A percentile compares a stretch with the other conserved stretches of the same genome.
Evolutionary conservation across 2,888 invertebrate species (phyloP).

Genomic region (Trichopoda pennipes): DNA sequence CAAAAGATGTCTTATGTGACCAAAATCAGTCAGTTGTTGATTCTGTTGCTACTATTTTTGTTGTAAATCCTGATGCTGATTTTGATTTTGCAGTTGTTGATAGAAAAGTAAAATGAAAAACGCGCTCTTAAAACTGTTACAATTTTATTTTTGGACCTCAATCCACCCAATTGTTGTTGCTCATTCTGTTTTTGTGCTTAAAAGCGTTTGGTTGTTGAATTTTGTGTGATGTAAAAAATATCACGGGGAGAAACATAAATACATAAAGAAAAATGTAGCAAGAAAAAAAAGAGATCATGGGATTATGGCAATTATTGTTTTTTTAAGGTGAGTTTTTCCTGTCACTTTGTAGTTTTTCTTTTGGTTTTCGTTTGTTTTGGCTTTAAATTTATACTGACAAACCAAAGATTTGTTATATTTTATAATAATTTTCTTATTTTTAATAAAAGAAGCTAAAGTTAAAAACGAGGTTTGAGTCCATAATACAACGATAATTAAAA

Average conservation of each 20-base stretch:
- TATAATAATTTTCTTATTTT: background rate
- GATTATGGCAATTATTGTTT: conserved; percentile 75
- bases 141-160: conserved; percentile 9
- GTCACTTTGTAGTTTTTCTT: conserved; percentile 1
- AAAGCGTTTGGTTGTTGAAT: conserved; percentile 10
- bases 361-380: conserved; percentile 16
- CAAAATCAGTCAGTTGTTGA: conserved; percentile 15
- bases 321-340: conserved; percentile 63
- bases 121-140: conserved; percentile 7
- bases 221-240: conserved; percentile 53
- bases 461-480: too few relatives aligned
- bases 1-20: conserved; percentile 37
- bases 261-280: background rate
- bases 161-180: background rate
- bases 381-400: conserved; percentile 45
- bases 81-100: background rate
- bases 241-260: conserved; percentile 37
- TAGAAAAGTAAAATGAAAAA: background rate
- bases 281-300: conserved; percentile 73
- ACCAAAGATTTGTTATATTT: conserved; percentile 57
- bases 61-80: conserved; percentile 10
- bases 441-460: too few relatives aligned
- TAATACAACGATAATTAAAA: too few relatives aligned
- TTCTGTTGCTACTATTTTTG: background rate
- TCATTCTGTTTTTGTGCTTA: background rate